A percentile compares a stretch with the other conserved stretches of the same genome.
Evolutionary conservation across 2,113 vertebrate species (phyloP).

Genomic region (Leptosomus discolor): DNA sequence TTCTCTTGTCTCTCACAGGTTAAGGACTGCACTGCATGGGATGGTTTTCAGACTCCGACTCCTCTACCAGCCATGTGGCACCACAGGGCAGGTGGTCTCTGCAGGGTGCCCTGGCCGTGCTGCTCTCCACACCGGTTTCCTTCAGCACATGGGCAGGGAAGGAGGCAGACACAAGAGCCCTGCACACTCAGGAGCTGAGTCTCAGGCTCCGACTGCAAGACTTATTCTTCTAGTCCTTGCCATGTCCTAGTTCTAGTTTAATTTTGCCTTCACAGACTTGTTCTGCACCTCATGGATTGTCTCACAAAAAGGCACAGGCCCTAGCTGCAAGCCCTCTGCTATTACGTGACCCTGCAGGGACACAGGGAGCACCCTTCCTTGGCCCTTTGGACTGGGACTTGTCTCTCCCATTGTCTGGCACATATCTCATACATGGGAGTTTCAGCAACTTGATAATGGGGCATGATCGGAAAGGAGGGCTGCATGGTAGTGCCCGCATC

Average conservation of each 20-base stretch:
- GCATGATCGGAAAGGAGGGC: rapidly evolving
- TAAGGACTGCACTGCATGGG: not conserved
- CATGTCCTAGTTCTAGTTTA: not conserved
- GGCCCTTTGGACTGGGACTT: not conserved
- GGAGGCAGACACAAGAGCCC: not conserved
- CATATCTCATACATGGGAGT: rapidly evolving
- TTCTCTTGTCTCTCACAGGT: not conserved
- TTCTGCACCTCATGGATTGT: not conserved
- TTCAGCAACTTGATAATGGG: not conserved
- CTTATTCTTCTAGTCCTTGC: not conserved
- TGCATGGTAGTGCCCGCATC: rapidly evolving
- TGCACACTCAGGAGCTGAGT: no score
- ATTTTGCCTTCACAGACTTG: not conserved
- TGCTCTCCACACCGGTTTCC: not conserved
- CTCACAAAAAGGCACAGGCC: not conserved
- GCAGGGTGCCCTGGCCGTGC: not conserved
- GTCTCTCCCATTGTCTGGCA: not conserved
- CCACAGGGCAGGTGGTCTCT: no score
- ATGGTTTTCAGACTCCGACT: not conserved
- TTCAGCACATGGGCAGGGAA: rapidly evolving
- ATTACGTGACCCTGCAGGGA: not conserved
- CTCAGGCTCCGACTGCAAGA: not conserved
- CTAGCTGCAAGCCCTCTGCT: not conserved
- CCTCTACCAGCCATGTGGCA: rapidly evolving
- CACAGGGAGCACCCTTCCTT: not conserved